Conservation (phyloP, 2,888 invertebrate species). For the Enchytraeus crypticus region DNA sequence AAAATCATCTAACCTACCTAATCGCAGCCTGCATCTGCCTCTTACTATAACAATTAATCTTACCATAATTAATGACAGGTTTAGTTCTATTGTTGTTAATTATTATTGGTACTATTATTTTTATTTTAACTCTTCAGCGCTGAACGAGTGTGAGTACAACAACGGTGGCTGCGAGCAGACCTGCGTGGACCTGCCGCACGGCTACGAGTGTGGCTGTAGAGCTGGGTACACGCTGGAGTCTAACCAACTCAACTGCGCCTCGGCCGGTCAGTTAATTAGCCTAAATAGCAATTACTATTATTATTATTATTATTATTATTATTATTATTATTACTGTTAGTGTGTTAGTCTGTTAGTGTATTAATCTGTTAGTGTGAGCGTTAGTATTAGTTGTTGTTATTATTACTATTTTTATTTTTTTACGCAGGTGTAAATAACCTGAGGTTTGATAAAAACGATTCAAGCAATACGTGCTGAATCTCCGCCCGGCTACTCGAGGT, state of each 20-base stretch:
- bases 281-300: neutral
- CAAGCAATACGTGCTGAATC: too few species aligned
- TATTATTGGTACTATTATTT: neutral
- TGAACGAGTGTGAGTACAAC: constrained; percentile 21
- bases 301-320: neutral
- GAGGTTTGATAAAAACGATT: too few species aligned
- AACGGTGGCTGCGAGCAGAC: constrained; percentile 22
- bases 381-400: neutral
- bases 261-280: neutral
- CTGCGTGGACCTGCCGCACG: constrained; percentile 10
- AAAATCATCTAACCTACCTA: too few species aligned
- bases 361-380: neutral
- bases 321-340: neutral
- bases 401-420: too few species aligned
- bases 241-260: constrained; percentile 11
- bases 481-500: too few species aligned
- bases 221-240: constrained; percentile 9
- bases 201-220: constrained; percentile 16
- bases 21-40: too few species aligned
- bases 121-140: neutral
- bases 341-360: neutral
- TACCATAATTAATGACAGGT: neutral
- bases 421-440: too few species aligned
- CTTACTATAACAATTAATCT: too few species aligned
- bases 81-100: neutral